These are phyloP conservation scores for Clupea harengus DNA, from an alignment of 2,113 vertebrate genomes.

Conservation along the genomic window DNA sequence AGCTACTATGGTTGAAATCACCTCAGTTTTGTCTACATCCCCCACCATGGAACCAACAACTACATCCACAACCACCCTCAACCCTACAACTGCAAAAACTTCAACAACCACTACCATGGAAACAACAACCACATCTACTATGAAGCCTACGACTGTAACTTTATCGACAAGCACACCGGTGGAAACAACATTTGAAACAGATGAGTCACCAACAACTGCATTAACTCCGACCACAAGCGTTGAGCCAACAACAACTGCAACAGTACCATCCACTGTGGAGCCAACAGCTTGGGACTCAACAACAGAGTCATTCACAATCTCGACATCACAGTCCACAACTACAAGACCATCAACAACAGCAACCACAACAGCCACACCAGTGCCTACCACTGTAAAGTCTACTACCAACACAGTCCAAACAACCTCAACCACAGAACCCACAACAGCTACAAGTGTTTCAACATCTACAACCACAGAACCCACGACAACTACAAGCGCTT, in stretches of 20 bases:
- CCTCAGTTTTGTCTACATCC: neutral
- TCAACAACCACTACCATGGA: slow-evolving; percentile 5
- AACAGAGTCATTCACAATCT: neutral
- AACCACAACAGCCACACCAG: neutral
- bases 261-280: neutral
- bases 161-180: neutral
- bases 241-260: neutral
- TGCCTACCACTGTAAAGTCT: neutral
- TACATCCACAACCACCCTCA: neutral
- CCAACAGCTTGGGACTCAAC: neutral
- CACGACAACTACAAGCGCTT: neutral
- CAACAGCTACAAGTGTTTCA: no score
- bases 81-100: neutral
- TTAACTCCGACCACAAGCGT: neutral
- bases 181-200: neutral
- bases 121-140: neutral
- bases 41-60: neutral
- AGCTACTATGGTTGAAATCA: neutral
- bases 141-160: neutral
- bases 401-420: neutral
- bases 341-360: neutral
- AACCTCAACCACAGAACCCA: neutral
- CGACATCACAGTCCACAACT: neutral
- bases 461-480: neutral
- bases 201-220: neutral